Evolutionary conservation across 2,888 invertebrate genomes (phyloP).

Genomic region (Platynereis dumerilii): DNA sequence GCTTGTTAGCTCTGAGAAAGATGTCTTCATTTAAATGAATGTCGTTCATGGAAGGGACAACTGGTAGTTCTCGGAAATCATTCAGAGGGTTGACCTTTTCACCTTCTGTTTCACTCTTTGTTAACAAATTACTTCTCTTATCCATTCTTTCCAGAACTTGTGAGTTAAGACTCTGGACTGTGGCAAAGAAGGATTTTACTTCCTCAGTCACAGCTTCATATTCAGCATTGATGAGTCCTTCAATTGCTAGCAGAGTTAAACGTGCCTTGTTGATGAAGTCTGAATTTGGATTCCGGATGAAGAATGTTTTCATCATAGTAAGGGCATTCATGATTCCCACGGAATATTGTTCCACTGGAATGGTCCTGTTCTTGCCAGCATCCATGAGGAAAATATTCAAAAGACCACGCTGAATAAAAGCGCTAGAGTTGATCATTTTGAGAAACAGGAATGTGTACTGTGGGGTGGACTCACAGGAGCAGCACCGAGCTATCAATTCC

Average conservation of each 20-base stretch:
- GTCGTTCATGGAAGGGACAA: conserved; percentile 58
- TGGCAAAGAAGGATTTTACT: not conserved
- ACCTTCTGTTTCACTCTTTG: not conserved
- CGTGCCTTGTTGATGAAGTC: too few relatives aligned
- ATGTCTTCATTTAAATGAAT: conserved; percentile 51
- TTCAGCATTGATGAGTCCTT: too few relatives aligned
- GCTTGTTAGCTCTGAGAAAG: conserved; percentile 70
- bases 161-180: not conserved
- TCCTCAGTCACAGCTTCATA: not conserved
- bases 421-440: not conserved
- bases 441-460: not conserved
- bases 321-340: too few relatives aligned
- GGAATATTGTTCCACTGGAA: too few relatives aligned
- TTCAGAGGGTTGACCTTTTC: conserved; percentile 61
- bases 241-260: too few relatives aligned
- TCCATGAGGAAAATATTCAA: not conserved
- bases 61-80: conserved; percentile 59
- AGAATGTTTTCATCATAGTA: too few relatives aligned
- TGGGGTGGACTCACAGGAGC: not conserved
- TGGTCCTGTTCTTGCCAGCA: too few relatives aligned
- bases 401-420: not conserved
- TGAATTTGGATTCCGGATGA: too few relatives aligned
- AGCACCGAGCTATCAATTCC: not conserved
- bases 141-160: too few relatives aligned
- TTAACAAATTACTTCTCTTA: too few relatives aligned